These are phyloP conservation scores for Callipepla californica DNA, from an alignment of 2,113 vertebrate species.

Conservation along the genomic window DNA sequence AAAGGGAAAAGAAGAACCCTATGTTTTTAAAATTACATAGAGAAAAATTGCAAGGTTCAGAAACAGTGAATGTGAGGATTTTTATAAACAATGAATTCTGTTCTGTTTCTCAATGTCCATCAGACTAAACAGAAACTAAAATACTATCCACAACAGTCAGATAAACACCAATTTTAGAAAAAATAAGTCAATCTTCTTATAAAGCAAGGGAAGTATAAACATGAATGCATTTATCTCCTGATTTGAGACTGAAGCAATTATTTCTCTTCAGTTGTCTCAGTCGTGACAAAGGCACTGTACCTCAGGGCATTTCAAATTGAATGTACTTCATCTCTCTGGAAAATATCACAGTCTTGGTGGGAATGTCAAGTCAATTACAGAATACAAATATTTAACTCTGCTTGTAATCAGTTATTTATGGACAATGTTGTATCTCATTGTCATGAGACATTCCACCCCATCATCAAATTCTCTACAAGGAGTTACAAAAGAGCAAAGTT, in stretches of 20 bases:
- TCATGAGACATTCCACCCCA: background rate
- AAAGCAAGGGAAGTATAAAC: background rate
- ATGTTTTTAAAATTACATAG: background rate
- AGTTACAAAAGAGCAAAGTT: background rate
- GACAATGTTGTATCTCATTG: background rate
- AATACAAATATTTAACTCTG: background rate
- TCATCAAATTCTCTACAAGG: background rate
- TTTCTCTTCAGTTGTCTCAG: background rate
- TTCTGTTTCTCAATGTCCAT: background rate
- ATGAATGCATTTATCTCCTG: background rate
- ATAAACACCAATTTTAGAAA: background rate
- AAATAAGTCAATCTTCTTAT: background rate
- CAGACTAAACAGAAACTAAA: background rate
- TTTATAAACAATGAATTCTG: background rate
- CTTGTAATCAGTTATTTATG: background rate
- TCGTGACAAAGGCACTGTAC: background rate
- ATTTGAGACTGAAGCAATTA: background rate
- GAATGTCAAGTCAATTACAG: background rate
- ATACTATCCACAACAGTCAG: background rate
- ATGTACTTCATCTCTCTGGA: background rate
- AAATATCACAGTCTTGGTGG: background rate
- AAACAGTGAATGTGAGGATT: background rate
- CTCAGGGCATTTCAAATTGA: background rate
- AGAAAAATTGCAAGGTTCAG: background rate
- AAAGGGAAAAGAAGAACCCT: background rate